phyloP scores from a whole-genome alignment of 2,113 vertebrate species.

The Nettapus auritus region DNA sequence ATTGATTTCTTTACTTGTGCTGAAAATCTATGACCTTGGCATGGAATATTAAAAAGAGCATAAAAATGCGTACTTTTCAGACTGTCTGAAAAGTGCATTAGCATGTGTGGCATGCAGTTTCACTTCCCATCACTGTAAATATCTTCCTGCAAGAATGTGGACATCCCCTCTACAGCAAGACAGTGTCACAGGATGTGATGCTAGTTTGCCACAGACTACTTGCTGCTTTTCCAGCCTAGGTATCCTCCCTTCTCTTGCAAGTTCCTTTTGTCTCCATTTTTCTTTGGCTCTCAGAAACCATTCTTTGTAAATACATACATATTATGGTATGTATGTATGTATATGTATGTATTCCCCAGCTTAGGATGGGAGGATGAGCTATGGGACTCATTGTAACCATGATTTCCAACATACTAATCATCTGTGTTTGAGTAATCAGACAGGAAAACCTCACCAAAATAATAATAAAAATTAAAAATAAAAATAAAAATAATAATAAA shows the following conservation, averaged over 20 bases:
- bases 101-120: accelerated
- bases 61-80: not conserved
- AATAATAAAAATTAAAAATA: not conserved
- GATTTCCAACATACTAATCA: not conserved
- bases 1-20: not conserved
- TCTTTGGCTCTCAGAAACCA: not conserved
- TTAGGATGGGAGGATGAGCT: not conserved
- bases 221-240: not conserved
- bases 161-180: not conserved
- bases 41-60: not conserved
- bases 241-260: not conserved
- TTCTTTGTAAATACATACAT: not conserved
- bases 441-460: not conserved
- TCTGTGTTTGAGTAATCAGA: not conserved
- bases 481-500: not conserved
- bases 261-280: not conserved
- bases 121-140: not conserved
- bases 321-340: too few species aligned
- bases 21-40: not conserved
- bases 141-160: not conserved
- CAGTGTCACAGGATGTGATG: accelerated
- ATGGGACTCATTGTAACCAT: not conserved
- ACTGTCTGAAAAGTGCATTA: not conserved
- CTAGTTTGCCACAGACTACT: accelerated
- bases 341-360: too few species aligned